phyloP scores from a whole-genome alignment of 2,113 vertebrate species.

The Typhlomys cinereus region DNA sequence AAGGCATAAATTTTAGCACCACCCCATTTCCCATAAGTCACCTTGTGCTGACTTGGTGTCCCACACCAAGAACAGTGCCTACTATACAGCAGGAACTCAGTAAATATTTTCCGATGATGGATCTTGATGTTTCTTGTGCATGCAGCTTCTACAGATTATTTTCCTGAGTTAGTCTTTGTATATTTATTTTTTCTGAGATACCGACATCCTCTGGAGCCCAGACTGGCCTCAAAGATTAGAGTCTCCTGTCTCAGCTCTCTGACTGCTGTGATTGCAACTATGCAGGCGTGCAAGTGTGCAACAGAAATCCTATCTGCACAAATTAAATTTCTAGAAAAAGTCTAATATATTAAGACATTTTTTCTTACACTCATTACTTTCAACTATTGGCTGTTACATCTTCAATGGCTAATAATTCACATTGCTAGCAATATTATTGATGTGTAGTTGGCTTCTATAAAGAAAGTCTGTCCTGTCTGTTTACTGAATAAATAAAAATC shows the following conservation, averaged over 20 bases:
- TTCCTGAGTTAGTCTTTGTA: background rate
- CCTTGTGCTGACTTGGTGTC: background rate
- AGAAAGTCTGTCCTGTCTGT: background rate
- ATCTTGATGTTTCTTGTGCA: background rate
- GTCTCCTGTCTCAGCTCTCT: background rate
- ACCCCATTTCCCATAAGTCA: background rate
- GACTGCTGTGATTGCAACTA: background rate
- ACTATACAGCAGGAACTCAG: background rate
- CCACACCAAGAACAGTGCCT: background rate
- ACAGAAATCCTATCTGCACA: background rate
- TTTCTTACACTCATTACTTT: background rate
- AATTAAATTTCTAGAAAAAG: background rate
- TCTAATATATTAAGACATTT: background rate
- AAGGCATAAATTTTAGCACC: background rate
- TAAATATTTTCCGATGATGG: background rate
- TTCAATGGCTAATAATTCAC: background rate
- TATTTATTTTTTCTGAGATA: background rate
- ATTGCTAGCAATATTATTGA: background rate
- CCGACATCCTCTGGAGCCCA: background rate
- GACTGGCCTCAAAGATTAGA: too few species aligned
- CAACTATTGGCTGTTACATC: conserved; percentile 46
- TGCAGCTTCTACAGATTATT: background rate
- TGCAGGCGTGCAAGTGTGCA: too few species aligned
- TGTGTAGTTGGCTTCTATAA: background rate
- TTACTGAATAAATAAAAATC: conserved; percentile 27